A percentile compares a stretch with the other conserved stretches of the same genome.
Conservation (phyloP, 2,113 vertebrate species). For the Paraplagusia blochii region DNA sequence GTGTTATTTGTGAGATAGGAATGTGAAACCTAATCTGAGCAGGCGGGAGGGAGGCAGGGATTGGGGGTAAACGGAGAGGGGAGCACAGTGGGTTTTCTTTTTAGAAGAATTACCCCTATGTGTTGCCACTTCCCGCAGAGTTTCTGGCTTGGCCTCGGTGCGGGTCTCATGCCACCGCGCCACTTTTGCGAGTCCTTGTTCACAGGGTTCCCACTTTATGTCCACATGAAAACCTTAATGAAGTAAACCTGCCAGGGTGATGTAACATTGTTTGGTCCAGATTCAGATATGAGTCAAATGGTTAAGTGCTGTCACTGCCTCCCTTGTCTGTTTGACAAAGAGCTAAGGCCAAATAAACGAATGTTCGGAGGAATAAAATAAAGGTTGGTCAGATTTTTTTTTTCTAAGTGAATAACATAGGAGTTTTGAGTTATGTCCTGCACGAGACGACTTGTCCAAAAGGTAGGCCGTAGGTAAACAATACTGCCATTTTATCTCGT, state of each 20-base stretch:
- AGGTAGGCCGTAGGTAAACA: no score
- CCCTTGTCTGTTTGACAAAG: no score
- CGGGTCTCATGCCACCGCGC: neutral
- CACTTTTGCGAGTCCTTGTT: constrained; percentile 11
- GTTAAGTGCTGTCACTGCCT: neutral
- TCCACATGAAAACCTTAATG: neutral
- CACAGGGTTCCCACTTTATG: neutral
- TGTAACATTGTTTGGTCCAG: neutral
- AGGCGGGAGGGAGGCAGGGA: constrained; percentile 14
- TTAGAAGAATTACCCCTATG: constrained; percentile 37
- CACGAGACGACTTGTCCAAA: no score
- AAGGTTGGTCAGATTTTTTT: no score
- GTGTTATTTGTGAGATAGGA: constrained; percentile 56
- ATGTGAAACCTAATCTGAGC: constrained; percentile 67
- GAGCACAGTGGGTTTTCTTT: constrained; percentile 27
- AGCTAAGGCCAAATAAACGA: no score
- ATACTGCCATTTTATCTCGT: no score
- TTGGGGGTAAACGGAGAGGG: neutral
- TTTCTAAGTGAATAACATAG: no score
- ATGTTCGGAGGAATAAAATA: no score
- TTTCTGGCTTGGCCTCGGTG: constrained; percentile 28
- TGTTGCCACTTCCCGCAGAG: constrained; percentile 25
- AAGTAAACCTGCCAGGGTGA: neutral
- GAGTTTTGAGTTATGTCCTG: no score
- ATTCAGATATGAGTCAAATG: neutral